Evolutionary conservation across 1,140 invertebrate species (phyloP), one percentile per base, ranked within the genome.

Genomic region (Propsilocerus akamusi): DNA sequence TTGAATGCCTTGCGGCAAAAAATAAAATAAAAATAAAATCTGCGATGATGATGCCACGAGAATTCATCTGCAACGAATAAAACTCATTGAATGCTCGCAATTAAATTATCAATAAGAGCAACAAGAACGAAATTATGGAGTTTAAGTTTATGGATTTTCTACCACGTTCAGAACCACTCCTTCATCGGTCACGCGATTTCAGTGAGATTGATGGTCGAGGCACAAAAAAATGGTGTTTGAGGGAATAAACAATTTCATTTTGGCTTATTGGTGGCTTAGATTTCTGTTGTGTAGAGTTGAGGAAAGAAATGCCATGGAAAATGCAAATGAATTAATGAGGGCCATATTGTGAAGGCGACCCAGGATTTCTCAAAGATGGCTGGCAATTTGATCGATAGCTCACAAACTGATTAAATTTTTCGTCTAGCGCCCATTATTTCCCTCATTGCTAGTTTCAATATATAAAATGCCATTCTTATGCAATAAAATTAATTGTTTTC

Each of bases 141-240:
- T n/a, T n/a, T n/a, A 14, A 41, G 34, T 41, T 41, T 41, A 41
- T 41, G 34, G 34, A 41, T 41, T 41, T 41, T 41, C 34, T 41
- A 41, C 34, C 34, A 41, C 34, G 5, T 20, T 41, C 34, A 14
- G n/a, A n/a, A 41, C 34, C 34, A 41, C 34, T 41, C 34, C 34
- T 41, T 20, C 34, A 20, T 41, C 34, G 14, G 34, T 41, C 34
- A 41, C 34, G 34, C 34, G 34, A 41, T 41, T 41, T n/a, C n/a
- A n/a, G n/a, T n/a, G n/a, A n/a, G n/a, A n/a, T n/a, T n/a, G n/a
- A n/a, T n/a, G n/a, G n/a, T n/a, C n/a, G n/a, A n/a, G n/a, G n/a
- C n/a, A n/a, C n/a, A n/a, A n/a, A n/a, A n/a, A n/a, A n/a, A n/a
- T n/a, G n/a, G n/a, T n/a, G n/a, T n/a, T n/a, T n/a, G n/a, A n/a